A percentile compares a stretch with the other conserved stretches of the same genome.
phyloP scores from a whole-genome alignment of 2,888 invertebrate genomes.

The Hydropsyche betteni region DNA sequence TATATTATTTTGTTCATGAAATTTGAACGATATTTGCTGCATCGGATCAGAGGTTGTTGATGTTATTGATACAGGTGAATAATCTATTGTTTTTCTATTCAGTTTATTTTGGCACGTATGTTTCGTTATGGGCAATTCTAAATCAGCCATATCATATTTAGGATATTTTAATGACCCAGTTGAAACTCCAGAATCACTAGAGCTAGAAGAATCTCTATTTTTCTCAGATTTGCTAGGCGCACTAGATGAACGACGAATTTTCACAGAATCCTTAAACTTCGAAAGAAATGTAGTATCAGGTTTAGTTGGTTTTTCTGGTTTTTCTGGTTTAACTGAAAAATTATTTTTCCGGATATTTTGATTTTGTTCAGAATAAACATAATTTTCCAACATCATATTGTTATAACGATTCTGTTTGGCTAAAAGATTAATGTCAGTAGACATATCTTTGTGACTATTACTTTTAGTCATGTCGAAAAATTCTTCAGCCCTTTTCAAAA shows the following conservation, averaged over 20 bases:
- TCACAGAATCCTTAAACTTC: conserved; percentile 67
- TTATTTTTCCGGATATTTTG: conserved; percentile 53
- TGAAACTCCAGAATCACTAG: conserved; percentile 74
- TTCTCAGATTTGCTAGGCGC: conserved; percentile 75
- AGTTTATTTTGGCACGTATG: conserved; percentile 62
- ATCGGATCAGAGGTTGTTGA: conserved; percentile 72
- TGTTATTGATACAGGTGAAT: conserved; percentile 64
- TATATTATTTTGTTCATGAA: conserved; percentile 69
- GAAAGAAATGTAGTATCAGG: conserved; percentile 61
- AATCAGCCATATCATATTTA: conserved; percentile 70
- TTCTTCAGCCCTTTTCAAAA: conserved; percentile 67
- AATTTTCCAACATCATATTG: conserved; percentile 56
- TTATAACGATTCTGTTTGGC: conserved; percentile 57
- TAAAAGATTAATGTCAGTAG: conserved; percentile 61
- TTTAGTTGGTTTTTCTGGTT: conserved; percentile 56
- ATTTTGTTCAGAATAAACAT: conserved; percentile 44
- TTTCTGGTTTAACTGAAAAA: conserved; percentile 54
- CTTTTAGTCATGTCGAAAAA: conserved; percentile 58
- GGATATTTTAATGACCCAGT: conserved; percentile 72
- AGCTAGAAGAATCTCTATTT: conserved; percentile 75
- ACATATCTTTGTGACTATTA: conserved; percentile 57
- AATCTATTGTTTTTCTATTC: conserved; percentile 61
- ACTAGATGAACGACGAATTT: conserved; percentile 73
- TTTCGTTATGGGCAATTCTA: conserved; percentile 67
- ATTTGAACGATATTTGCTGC: conserved; percentile 71